Conservation (phyloP, 2,113 vertebrate genomes). For the Petromus typicus region DNA sequence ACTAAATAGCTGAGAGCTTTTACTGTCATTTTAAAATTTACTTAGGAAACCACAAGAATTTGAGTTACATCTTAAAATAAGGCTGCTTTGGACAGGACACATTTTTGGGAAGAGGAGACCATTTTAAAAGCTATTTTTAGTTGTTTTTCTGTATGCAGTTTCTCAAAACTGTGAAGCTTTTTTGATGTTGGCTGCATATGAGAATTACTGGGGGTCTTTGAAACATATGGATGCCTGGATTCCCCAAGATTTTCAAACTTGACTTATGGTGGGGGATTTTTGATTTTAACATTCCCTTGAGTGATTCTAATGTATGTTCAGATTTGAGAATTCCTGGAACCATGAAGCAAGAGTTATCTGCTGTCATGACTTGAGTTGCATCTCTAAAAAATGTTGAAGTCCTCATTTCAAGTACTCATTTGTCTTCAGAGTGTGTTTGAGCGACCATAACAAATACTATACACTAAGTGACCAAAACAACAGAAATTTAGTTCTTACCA, state of each 20-base stretch:
- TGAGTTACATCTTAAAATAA: slow-evolving; percentile 36
- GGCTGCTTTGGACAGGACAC: neutral
- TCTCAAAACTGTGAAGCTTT: neutral
- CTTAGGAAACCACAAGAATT: neutral
- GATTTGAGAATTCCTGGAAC: neutral
- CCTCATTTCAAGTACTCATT: neutral
- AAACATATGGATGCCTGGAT: neutral
- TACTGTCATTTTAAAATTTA: slow-evolving; percentile 19
- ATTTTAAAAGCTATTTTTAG: neutral
- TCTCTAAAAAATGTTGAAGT: neutral
- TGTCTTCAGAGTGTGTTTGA: neutral
- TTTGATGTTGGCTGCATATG: neutral
- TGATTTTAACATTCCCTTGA: neutral
- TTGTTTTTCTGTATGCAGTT: neutral
- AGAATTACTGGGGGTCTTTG: neutral
- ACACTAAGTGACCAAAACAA: neutral
- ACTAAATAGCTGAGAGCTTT: neutral
- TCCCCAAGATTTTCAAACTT: neutral
- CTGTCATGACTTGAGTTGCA: neutral
- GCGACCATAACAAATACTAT: neutral
- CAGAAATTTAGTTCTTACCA: neutral
- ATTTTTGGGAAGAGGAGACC: neutral
- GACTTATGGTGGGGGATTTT: neutral
- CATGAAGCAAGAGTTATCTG: neutral
- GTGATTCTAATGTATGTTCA: neutral